phyloP scores from a whole-genome alignment of 2,113 vertebrate species.

The Tragelaphus buxtoni region DNA sequence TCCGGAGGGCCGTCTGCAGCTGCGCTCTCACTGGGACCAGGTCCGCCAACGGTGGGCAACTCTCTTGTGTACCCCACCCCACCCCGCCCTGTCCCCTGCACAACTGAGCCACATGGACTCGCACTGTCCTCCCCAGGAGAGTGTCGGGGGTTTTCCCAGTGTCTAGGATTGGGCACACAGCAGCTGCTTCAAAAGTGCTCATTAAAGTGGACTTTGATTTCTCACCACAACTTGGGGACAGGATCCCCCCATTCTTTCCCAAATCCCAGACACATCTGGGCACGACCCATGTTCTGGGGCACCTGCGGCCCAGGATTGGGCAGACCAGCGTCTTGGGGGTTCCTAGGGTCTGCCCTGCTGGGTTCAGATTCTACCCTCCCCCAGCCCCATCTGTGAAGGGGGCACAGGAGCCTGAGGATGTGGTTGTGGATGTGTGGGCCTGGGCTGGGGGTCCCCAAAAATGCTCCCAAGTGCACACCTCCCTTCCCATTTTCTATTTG shows the following conservation, averaged over 20 bases:
- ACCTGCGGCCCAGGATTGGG: not conserved
- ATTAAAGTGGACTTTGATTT: not conserved
- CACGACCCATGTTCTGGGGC: not conserved
- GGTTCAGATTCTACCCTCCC: not conserved
- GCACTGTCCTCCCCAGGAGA: fast-evolving
- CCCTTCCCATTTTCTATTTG: not conserved
- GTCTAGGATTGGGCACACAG: not conserved
- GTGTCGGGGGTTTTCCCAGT: fast-evolving
- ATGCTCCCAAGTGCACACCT: fast-evolving
- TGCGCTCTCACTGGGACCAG: not conserved
- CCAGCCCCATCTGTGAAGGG: not conserved
- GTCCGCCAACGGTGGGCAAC: fast-evolving
- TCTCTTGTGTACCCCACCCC: not conserved
- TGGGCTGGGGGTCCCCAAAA: not conserved
- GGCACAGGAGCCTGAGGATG: not conserved
- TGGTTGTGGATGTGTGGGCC: not conserved
- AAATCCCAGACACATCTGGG: not conserved
- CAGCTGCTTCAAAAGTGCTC: not conserved
- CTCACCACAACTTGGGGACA: fast-evolving
- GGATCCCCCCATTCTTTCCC: not conserved
- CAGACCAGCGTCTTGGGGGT: not conserved
- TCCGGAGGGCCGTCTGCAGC: not conserved
- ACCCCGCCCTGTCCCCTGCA: too few relatives aligned
- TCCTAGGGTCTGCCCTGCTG: not conserved
- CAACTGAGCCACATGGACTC: fast-evolving